Conservation (phyloP, 2,888 invertebrate genomes). For the Antitype chi region DNA sequence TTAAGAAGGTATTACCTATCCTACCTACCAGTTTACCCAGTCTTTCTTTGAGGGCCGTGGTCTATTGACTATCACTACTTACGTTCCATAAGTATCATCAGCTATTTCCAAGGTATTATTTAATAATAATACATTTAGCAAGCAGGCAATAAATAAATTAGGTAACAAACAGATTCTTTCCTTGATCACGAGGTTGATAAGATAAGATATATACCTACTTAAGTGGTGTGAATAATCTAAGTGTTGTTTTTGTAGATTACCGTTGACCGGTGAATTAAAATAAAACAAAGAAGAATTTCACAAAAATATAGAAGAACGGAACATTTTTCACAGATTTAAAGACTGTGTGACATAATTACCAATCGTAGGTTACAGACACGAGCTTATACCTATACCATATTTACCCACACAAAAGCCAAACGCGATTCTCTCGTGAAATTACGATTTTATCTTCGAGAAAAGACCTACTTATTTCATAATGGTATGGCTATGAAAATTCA, state of each 20-base stretch:
- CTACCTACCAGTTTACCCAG: background rate
- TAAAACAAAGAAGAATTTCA: background rate
- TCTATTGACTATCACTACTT: background rate
- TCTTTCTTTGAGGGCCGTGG: background rate
- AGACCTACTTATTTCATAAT: too few relatives aligned
- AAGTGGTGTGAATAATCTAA: background rate
- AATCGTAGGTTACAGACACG: too few relatives aligned
- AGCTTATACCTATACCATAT: too few relatives aligned
- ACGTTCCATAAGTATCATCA: too few relatives aligned
- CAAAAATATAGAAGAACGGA: background rate
- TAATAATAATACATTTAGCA: background rate
- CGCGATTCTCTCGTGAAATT: too few relatives aligned
- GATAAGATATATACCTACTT: constrained; percentile 10
- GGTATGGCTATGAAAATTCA: too few relatives aligned
- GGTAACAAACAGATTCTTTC: constrained; percentile 16
- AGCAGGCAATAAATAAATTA: constrained; percentile 16
- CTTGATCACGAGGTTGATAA: constrained; percentile 8
- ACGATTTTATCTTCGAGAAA: too few relatives aligned
- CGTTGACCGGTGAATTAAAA: background rate
- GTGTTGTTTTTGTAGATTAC: constrained; percentile 11
- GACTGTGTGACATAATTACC: too few relatives aligned
- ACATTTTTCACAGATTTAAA: too few relatives aligned
- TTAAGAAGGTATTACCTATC: too few relatives aligned
- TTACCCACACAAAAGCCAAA: too few relatives aligned
- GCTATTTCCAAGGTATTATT: background rate